Percentiles rank a stretch among this genome's conserved stretches.
Evolutionary conservation across 2,113 vertebrate genomes (phyloP).

Genomic region (Pteropus alecto): DNA sequence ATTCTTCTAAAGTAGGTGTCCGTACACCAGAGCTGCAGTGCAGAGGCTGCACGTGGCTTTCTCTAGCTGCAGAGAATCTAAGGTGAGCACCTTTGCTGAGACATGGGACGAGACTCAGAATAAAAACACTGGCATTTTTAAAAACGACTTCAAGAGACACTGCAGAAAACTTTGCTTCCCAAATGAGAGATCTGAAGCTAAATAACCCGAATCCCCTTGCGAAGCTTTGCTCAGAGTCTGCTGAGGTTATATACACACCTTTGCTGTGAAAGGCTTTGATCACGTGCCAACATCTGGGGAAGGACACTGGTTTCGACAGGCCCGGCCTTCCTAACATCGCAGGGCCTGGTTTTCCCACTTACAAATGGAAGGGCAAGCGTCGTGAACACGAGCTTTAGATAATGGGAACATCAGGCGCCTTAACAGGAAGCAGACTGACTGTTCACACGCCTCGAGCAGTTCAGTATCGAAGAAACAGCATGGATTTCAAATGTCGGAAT

Average conservation of each 20-base stretch:
- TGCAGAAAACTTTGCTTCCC: not conserved
- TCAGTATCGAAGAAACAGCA: no score
- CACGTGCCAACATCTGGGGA: accelerated
- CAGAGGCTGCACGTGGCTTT: not conserved
- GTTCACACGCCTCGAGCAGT: accelerated
- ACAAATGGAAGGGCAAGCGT: not conserved
- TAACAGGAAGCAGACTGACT: not conserved
- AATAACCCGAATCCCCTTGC: no score
- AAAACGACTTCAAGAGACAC: not conserved
- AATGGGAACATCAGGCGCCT: not conserved
- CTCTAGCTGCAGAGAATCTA: not conserved
- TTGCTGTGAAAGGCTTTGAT: accelerated
- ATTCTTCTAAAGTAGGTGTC: accelerated
- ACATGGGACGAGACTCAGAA: not conserved
- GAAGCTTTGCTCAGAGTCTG: not conserved
- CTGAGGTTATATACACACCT: accelerated
- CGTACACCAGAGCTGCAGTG: not conserved
- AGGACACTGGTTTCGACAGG: accelerated
- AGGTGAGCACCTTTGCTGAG: not conserved
- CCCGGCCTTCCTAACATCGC: not conserved
- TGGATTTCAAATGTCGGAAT: accelerated
- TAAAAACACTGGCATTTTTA: not conserved
- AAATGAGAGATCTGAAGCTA: not conserved
- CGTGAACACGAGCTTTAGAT: accelerated
- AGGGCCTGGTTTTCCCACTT: not conserved